These are phyloP conservation scores for Todiramphus chloris DNA, from an alignment of 2,113 vertebrate species.

Conservation along the genomic window DNA sequence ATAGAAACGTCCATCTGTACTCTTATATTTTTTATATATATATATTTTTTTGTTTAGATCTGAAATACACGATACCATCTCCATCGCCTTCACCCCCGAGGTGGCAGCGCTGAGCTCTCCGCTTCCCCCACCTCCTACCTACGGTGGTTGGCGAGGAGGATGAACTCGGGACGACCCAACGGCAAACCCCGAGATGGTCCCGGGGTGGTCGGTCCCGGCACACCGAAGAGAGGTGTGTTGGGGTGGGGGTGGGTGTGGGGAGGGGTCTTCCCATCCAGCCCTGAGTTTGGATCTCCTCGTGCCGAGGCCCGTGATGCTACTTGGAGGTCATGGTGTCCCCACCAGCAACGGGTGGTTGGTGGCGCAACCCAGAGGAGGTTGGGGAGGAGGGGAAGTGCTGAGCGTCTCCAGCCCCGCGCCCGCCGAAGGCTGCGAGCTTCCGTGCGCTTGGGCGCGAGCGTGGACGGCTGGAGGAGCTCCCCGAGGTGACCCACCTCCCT, in stretches of 20 bases:
- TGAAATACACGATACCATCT: constrained; percentile 33
- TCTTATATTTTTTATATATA: background rate
- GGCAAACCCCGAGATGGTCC: background rate
- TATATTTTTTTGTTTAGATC: background rate
- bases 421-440: background rate
- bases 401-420: background rate
- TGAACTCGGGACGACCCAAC: background rate
- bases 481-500: background rate
- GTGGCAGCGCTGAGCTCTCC: constrained; percentile 38
- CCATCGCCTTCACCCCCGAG: constrained; percentile 16
- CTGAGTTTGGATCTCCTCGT: constrained; percentile 20
- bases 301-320: background rate
- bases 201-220: background rate
- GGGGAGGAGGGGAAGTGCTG: background rate
- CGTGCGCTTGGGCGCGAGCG: background rate
- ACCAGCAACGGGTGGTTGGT: background rate
- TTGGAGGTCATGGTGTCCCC: background rate
- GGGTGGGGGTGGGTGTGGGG: too few relatives aligned
- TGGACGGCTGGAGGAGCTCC: background rate
- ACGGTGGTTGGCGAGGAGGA: background rate
- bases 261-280: background rate
- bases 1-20: constrained; percentile 55
- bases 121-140: constrained; percentile 11
- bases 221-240: background rate
- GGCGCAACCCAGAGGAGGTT: background rate